Conservation (phyloP, 2,888 invertebrate species). For the Cheilosia impressa region DNA sequence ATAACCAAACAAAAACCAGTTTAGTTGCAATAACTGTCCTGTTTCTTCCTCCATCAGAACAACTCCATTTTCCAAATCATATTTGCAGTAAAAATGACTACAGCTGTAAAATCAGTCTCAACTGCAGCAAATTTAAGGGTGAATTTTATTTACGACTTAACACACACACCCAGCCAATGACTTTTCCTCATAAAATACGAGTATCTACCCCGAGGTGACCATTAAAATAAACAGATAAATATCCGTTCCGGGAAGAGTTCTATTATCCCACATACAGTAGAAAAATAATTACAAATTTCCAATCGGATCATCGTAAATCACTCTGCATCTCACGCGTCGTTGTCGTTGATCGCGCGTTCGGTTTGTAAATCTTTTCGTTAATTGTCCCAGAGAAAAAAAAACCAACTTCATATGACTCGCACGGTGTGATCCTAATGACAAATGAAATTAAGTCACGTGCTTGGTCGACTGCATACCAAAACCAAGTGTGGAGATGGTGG, state of each 20-base stretch:
- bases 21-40: no score
- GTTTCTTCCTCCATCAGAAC: no score
- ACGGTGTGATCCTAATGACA: conserved; percentile 68
- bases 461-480: conserved; percentile 41
- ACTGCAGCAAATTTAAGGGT: no score
- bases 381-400: conserved; percentile 28
- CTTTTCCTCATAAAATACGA: conserved; percentile 56
- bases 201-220: conserved; percentile 32
- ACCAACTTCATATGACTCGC: conserved; percentile 55
- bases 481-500: conserved; percentile 40
- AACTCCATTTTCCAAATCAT: no score
- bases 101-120: no score
- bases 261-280: conserved; percentile 34
- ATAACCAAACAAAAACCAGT: no score
- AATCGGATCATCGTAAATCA: conserved; percentile 73
- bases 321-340: conserved; percentile 21
- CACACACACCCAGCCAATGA: background rate
- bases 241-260: conserved; percentile 48
- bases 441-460: conserved; percentile 74
- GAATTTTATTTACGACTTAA: no score
- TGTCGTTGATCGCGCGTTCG: conserved; percentile 41
- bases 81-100: no score
- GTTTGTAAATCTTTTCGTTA: conserved; percentile 65
- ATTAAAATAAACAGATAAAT: conserved; percentile 56
- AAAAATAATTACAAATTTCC: conserved; percentile 65